Evolutionary conservation across 2,888 invertebrate species (phyloP), one percentile per base, ranked within the genome.

Genomic region (Dicranocentrus wangi): DNA sequence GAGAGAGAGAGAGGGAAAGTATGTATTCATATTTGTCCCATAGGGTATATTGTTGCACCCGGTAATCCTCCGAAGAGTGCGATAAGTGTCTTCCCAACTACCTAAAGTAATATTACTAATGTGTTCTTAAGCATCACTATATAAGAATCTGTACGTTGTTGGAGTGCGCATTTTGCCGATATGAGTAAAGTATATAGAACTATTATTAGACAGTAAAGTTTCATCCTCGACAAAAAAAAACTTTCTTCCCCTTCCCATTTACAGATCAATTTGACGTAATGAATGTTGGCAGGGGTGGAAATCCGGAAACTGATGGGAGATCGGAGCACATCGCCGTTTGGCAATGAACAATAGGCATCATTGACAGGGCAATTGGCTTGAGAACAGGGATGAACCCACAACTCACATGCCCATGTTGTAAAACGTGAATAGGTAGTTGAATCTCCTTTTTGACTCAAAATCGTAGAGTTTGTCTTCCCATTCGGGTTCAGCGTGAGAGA

Each of bases 271-370:
- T 75, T 75, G 73, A 75, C 65, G 65, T 75, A 75, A 75, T 75
- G 73, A 75, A 75, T 75, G 65, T 75, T 75, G 73, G 73, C 73
- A 75, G 73, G 65, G 65, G 73, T 75, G 73, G 73, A 75, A 75
- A 75, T 75, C 73, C 65, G 73, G 73, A 75, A 75, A 75, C 73
- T 75, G 73, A 75, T 65, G 63, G 72, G 73, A 75, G 73, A 75
- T 75, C 51, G 73, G 65, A 53, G 65, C 73, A 75, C 73, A 75
- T 75, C 73, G 73, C 65, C 73, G 51, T 75, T 75, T 75, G 73
- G 73, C 73, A 75, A 75, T 75, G 73, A 75, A 65, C 73, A 75
- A 75, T 75, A 75, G 73, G 25, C 55, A 53, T 75, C 53, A 75
- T 75, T 65, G 73, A 75, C 73, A 75, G 73, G 42, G 65, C 73